Conservation (phyloP, 2,888 invertebrate genomes). For the Limnephilus rhombicus region DNA sequence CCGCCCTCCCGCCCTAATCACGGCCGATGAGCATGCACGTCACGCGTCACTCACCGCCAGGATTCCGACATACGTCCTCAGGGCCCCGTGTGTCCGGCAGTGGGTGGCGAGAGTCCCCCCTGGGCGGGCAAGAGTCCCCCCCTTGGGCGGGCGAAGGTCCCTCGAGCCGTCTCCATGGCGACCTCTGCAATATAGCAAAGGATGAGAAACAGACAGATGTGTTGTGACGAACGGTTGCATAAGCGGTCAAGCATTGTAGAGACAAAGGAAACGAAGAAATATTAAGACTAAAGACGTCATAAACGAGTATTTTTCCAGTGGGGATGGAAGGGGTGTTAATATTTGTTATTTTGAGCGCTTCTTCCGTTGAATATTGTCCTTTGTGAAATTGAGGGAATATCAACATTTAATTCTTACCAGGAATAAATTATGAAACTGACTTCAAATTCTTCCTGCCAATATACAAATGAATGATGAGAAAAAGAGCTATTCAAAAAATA, state of each 20-base stretch:
- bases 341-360: not conserved
- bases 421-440: no score
- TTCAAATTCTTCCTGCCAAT: no score
- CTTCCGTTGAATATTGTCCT: not conserved
- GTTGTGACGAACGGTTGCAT: constrained; percentile 31
- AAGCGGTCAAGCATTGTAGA: constrained; percentile 29
- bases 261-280: constrained; percentile 29
- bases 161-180: constrained; percentile 61
- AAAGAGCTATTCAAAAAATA: no score
- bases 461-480: no score
- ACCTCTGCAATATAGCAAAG: constrained; percentile 58
- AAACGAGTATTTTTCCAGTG: not conserved
- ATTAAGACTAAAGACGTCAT: constrained; percentile 2
- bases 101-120: constrained; percentile 36
- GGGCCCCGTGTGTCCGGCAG: constrained; percentile 45
- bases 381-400: not conserved
- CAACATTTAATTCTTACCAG: no score
- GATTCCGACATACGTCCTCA: constrained; percentile 65
- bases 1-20: constrained; percentile 62
- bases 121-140: constrained; percentile 47
- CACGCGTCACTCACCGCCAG: constrained; percentile 66
- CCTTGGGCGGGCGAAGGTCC: constrained; percentile 41
- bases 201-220: constrained; percentile 21
- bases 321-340: not conserved
- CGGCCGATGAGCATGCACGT: constrained; percentile 66